These are phyloP conservation scores for Holothuria scabra DNA, from an alignment of 53 echinoderm and acorn worm species.

Conservation along the genomic window DNA sequence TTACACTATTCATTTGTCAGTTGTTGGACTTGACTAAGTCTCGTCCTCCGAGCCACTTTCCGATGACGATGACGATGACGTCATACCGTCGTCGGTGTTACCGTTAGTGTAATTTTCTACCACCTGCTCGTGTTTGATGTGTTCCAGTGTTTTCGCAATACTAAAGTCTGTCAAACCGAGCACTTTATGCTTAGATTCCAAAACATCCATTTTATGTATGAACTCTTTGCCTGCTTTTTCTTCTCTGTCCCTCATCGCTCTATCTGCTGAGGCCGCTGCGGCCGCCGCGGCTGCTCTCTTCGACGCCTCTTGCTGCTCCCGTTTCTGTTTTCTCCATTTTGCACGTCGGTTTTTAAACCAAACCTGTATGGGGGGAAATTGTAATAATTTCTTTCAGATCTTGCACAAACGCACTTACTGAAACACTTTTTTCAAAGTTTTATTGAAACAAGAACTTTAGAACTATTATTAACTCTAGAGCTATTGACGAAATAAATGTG, in stretches of 20 bases:
- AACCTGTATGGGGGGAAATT: conserved; percentile 56
- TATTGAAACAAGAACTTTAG: no score
- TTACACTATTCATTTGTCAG: no score
- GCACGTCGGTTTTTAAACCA: conserved; percentile 98
- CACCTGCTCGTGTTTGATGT: conserved; percentile 25
- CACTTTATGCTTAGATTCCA: neutral
- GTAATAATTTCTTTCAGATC: no score
- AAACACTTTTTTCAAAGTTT: no score
- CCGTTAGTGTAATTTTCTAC: conserved; percentile 18
- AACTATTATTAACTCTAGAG: no score
- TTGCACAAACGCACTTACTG: no score
- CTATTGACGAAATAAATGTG: no score
- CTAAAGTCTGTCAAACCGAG: neutral
- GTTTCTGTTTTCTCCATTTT: conserved; percentile 95
- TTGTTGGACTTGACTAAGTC: neutral
- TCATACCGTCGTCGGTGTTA: neutral
- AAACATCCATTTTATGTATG: no score
- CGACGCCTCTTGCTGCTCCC: conserved; percentile 86
- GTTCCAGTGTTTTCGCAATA: conserved; percentile 10
- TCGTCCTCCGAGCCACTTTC: conserved; percentile 37
- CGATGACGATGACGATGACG: neutral
- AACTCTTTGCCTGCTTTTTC: conserved; percentile 19
- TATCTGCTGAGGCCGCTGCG: conserved; percentile 47
- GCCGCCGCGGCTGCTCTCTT: conserved; percentile 74
- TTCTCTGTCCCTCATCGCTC: conserved; percentile 2